phyloP scores from a whole-genome alignment of 2,113 vertebrate species.

The Ascaphus truei region DNA sequence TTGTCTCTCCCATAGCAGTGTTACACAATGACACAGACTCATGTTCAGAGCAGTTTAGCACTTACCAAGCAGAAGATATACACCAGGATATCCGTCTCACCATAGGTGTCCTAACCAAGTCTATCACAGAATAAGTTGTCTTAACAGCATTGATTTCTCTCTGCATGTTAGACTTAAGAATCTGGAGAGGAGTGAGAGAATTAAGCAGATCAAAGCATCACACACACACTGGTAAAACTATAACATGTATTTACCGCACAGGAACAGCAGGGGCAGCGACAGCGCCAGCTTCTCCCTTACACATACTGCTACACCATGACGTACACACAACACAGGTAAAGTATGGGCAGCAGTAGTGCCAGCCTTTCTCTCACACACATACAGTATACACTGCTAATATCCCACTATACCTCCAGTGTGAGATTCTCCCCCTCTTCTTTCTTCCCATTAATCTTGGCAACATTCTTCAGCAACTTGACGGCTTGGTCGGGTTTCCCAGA shows the following conservation, averaged over 20 bases:
- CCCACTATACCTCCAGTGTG: conserved; percentile 62
- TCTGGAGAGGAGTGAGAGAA: conserved; percentile 51
- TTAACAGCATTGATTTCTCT: conserved; percentile 62
- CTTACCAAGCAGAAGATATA: conserved; percentile 66
- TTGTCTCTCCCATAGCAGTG: no score
- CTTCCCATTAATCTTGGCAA: conserved; percentile 72
- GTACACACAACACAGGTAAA: no score
- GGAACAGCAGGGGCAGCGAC: no score
- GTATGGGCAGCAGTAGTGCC: no score
- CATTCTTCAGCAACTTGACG: conserved; percentile 67
- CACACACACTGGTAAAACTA: no score
- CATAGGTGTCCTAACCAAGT: conserved; percentile 59
- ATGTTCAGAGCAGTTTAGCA: no score
- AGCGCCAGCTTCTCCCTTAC: no score
- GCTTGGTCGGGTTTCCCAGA: conserved; percentile 65
- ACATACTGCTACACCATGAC: no score
- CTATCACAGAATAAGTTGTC: conserved; percentile 47
- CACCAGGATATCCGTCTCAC: conserved; percentile 62
- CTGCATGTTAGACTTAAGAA: conserved; percentile 65
- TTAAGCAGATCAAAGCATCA: not conserved
- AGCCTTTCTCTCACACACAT: no score
- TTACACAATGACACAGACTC: no score
- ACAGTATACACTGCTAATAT: no score
- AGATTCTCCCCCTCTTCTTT: conserved; percentile 73
- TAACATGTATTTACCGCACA: no score